Evolutionary conservation across 2,113 vertebrate genomes (phyloP), one percentile per base, ranked within the genome.

Genomic region (Butorides virescens): DNA sequence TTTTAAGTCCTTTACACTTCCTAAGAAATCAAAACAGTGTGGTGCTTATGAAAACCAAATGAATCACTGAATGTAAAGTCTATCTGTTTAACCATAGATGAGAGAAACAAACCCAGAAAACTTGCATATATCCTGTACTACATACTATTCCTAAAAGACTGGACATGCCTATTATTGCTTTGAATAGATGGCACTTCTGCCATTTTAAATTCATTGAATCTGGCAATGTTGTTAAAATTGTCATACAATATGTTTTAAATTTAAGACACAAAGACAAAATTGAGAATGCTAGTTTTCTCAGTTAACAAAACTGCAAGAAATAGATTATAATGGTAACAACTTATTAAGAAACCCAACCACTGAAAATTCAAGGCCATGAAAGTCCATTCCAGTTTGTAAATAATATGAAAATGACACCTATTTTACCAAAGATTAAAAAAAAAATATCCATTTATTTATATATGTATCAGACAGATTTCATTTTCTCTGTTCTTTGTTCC

Each of bases 281-380:
- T 89, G 78, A 97, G 61, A 91, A 83, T 62, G 4, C 5, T 84
- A 36, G 37, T 36, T 90, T 66, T 93, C 92, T 87, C 87, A 82
- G 52, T 96, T 76, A 87, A 91, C 44, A 92, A 62, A 75, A 93
- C 89, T 62, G 11, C 2, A 96, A 98, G 13, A 87, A 96, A 95
- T 91, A 92, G 36, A 81, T 55, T 10, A 82, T 86, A 93, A 92
- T 49, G 86, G n/a, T 95, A 68, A 81, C 39, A 78, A 70, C 58
- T 94, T 95, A 86, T 95, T 93, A 92, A 42, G 34, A 89, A 73
- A 59, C 36, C 2, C 62, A 96, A 39, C 62, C 26, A 34, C 32
- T 90, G 71, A 63, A 67, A 83, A 61, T 63, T 76, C 50, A 65
- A 71, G 22, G n/a, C 52, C 52, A 82, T 26, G 15, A 29, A 37